Percentiles rank a stretch among this genome's conserved stretches.
phyloP scores from a whole-genome alignment of 2,888 invertebrate genomes.

The Drosophila leonis region DNA sequence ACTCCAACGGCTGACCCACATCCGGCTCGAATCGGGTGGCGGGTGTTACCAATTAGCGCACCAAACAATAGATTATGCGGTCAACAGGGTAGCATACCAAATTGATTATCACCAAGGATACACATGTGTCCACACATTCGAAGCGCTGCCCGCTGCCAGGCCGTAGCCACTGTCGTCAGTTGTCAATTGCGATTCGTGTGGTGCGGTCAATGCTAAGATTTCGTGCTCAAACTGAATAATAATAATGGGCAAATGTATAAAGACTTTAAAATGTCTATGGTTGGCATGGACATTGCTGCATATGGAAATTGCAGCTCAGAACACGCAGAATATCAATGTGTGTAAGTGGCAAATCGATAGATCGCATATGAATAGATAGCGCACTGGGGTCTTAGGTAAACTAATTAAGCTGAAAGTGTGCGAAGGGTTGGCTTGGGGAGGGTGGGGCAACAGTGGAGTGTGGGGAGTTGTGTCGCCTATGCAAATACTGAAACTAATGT shows the following conservation, averaged over 20 bases:
- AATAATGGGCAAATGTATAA: constrained; percentile 38
- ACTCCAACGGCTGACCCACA: constrained; percentile 26
- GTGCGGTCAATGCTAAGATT: constrained; percentile 42
- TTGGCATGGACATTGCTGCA: constrained; percentile 42
- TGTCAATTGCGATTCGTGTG: constrained; percentile 47
- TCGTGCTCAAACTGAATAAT: neutral
- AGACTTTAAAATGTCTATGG: constrained; percentile 47
- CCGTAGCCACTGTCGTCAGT: constrained; percentile 46
- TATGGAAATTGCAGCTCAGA: constrained; percentile 85
- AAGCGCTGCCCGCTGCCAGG: constrained; percentile 9
- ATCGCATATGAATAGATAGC: constrained; percentile 7
- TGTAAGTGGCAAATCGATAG: constrained; percentile 86
- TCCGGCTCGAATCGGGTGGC: neutral
- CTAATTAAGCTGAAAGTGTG: constrained; percentile 51
- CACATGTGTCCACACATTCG: constrained; percentile 68
- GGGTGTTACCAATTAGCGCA: constrained; percentile 58
- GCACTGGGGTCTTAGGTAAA: constrained; percentile 43
- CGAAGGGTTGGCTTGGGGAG: neutral
- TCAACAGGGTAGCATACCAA: constrained; percentile 33
- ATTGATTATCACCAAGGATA: constrained; percentile 81
- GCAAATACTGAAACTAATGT: constrained; percentile 41
- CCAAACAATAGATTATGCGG: constrained; percentile 47
- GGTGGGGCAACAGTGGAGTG: too few relatives aligned
- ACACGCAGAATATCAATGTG: constrained; percentile 90
- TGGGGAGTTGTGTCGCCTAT: neutral